phyloP scores from a whole-genome alignment of 2,888 invertebrate genomes.

The Pemphredon lugubris region DNA sequence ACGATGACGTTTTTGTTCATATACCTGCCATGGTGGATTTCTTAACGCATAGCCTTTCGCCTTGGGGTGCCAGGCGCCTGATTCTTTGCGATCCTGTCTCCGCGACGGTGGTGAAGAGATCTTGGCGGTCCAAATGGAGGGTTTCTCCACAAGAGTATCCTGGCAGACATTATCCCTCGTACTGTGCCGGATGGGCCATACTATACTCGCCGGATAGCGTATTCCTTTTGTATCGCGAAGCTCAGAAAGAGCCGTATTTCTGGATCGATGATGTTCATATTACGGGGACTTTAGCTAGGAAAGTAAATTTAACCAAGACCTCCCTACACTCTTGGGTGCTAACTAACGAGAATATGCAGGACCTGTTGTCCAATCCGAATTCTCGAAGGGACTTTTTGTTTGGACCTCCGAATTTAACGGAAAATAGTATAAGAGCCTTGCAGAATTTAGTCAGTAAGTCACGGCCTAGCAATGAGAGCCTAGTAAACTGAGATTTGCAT shows the following conservation, averaged over 20 bases:
- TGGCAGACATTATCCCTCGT: slow-evolving; percentile 86
- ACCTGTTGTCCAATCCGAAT: slow-evolving; percentile 72
- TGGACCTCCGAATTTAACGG: slow-evolving; percentile 83
- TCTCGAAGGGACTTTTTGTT: slow-evolving; percentile 81
- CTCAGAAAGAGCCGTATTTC: slow-evolving; percentile 86
- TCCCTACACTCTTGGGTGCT: slow-evolving; percentile 82
- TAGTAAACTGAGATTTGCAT: slow-evolving; percentile 45
- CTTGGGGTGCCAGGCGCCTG: slow-evolving; percentile 84
- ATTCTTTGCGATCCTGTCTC: slow-evolving; percentile 85
- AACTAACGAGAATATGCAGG: slow-evolving; percentile 70
- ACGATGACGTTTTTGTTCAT: slow-evolving; percentile 82
- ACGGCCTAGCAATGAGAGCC: slow-evolving; percentile 66
- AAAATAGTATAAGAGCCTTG: slow-evolving; percentile 81
- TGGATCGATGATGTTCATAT: slow-evolving; percentile 93
- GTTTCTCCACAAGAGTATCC: slow-evolving; percentile 87
- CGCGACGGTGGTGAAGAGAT: slow-evolving; percentile 83
- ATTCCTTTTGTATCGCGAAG: slow-evolving; percentile 83
- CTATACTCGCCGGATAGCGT: slow-evolving; percentile 86
- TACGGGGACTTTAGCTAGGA: slow-evolving; percentile 86
- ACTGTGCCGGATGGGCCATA: slow-evolving; percentile 89
- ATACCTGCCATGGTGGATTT: slow-evolving; percentile 79
- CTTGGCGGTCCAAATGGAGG: slow-evolving; percentile 89
- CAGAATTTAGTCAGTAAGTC: slow-evolving; percentile 80
- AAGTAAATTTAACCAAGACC: slow-evolving; percentile 83
- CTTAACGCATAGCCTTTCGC: slow-evolving; percentile 83